Base-by-base conservation (phyloP, 1,140 invertebrate species). In the Drosophila tropicalis region DNA sequence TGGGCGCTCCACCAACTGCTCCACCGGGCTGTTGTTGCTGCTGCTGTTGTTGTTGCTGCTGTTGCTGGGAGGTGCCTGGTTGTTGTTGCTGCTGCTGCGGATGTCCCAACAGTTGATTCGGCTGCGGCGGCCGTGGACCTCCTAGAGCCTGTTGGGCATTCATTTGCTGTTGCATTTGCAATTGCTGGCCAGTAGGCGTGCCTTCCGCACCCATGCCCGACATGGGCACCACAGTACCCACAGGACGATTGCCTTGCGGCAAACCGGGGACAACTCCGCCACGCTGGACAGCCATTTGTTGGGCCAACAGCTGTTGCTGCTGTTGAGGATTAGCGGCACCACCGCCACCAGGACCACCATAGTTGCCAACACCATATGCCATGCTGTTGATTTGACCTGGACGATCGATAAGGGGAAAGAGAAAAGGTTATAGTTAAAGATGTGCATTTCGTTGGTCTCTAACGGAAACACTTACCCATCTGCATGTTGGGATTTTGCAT, bases 181-280 rank as follows among this genome's bases (percentile, higher is more conserved):
- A 81, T 36, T 17, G 68, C 57, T 75, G 73, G 0, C 79, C 76
- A 12, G 75, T 34, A 94, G 94, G 76, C 94, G 94, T 67, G 0
- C 77, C 78, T 67, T 79, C 76, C 39, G 93, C 93, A 6, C 94
- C 94, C 64, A 94, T 92, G 9, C 64, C 87, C 79, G 72, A 82
- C 81, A 91, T 86, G 15, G 90, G 92, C 15, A 90, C 84, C 5
- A 91, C 91, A 13, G 83, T 87, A 44, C 80, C 84, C 61, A 84
- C 74, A 5, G 87, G 78, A 25, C 92, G 76, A 67, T 89, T 92
- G 12, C 87, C 90, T 60, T 93, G 93, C 39, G 93, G 93, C 87
- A 93, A 93, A 5, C 90, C 90, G 5, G 92, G 91, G 39, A 92
- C 92, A 62, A 94, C 94, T 51, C 94, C 94, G 13, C 83, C 82